These are phyloP conservation scores for Presbytis comata DNA, from an alignment of 2,797 vertebrate species.

Conservation along the genomic window DNA sequence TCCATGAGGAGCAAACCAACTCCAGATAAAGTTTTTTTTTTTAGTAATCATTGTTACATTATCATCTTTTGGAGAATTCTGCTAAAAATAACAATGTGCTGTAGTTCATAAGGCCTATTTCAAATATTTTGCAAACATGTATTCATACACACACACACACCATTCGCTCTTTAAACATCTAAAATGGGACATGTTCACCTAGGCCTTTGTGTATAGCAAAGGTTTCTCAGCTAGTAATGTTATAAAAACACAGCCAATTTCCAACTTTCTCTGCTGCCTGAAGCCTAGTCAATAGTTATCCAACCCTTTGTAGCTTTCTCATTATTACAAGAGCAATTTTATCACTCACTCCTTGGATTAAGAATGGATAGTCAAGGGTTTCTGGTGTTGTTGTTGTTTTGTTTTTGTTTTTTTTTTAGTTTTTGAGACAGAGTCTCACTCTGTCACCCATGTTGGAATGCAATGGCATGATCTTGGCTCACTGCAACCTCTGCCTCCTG, in stretches of 20 bases:
- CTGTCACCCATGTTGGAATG: too few relatives aligned
- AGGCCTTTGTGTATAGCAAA: background rate
- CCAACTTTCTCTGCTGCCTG: background rate
- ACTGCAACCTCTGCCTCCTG: too few relatives aligned
- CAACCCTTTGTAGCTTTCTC: background rate
- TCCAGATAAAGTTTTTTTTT: background rate
- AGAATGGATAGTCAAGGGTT: background rate
- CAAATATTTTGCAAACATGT: background rate
- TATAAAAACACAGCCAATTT: background rate
- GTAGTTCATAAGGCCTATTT: background rate
- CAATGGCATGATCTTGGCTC: too few relatives aligned
- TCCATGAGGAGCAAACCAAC: background rate
- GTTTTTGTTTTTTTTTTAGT: too few relatives aligned
- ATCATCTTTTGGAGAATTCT: background rate
- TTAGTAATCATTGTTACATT: background rate
- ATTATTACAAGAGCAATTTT: background rate
- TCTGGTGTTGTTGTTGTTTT: too few relatives aligned
- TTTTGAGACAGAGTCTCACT: too few relatives aligned
- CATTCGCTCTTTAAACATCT: constrained; percentile 17
- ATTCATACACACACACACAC: background rate
- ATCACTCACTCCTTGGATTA: background rate
- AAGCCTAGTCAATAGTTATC: background rate
- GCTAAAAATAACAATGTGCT: background rate
- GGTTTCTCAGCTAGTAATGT: background rate
- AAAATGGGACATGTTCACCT: background rate